Base-by-base conservation (phyloP, 2,797 vertebrate species). In the Acanthopagrus latus region DNA sequence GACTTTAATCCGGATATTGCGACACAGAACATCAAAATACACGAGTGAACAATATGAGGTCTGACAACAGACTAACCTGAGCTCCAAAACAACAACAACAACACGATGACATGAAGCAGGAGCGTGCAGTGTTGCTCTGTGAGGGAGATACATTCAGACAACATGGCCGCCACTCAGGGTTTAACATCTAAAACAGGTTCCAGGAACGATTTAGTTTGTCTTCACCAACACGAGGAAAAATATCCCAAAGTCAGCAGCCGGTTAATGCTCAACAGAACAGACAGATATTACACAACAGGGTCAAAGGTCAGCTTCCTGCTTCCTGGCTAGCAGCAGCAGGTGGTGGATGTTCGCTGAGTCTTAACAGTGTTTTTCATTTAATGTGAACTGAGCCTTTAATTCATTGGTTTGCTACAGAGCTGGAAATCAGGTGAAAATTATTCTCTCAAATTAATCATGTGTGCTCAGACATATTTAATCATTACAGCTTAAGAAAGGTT, bases 1-100 rank as follows among this genome's bases (percentile, higher is more conserved):
- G 17, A 74, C 71, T 87, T 90, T 88, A 89, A 87, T 88, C 63
- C 76, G 68, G 13, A 73, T 50, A 70, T 13, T 60, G 33, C 1
- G 3, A 38, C 80, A 78, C 21, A 62, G 50, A 68, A 83, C 8
- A 0, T 63, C 76, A 74, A 51, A 73, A 71, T 72, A 67, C 55
- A 80, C 56, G 3, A 71, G 25, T 55, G 1, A 16, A 64, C 18
- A 33, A 57, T 10, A 38, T 0, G 25, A 81, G 58, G 54, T 73
- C 6, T 65, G 54, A 83, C 17, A 13, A 72, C 62, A 43, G 29
- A 56, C 33, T 17, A 67, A 74, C 70, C 76, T 68, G 62, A 71
- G 63, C 57, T 71, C 27, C 3, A 54, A 50, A 64, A 72, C 51
- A 76, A 44, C 66, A 60, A 71, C 47, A 64, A 41, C 48, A 48